Conservation (phyloP, 2,797 vertebrate genomes). For the Betta splendens region DNA sequence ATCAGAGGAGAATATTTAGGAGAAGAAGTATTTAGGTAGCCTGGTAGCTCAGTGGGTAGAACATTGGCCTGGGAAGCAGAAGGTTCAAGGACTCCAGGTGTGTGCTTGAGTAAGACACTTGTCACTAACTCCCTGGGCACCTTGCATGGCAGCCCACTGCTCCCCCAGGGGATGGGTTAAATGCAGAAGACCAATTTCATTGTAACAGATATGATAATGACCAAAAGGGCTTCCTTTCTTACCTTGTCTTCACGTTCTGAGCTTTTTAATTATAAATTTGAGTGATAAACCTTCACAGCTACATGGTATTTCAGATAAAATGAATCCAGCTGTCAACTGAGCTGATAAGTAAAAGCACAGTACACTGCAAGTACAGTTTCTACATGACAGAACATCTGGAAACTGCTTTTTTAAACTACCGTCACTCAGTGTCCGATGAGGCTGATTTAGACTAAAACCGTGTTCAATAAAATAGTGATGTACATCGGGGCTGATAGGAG, state of each 20-base stretch:
- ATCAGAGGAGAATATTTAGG: conserved; percentile 14
- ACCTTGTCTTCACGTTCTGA: conserved; percentile 16
- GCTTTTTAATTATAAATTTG: conserved; percentile 25
- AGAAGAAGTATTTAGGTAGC: too few relatives aligned
- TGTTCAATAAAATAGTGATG: conserved; percentile 27
- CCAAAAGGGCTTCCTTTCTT: too few relatives aligned
- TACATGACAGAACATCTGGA: conserved; percentile 52
- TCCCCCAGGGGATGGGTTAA: too few relatives aligned
- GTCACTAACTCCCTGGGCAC: too few relatives aligned
- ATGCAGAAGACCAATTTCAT: too few relatives aligned
- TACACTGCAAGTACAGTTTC: conserved; percentile 27
- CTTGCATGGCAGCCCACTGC: too few relatives aligned
- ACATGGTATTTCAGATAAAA: conserved; percentile 35
- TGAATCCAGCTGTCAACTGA: conserved; percentile 37
- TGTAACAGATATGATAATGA: too few relatives aligned
- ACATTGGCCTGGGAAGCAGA: too few relatives aligned
- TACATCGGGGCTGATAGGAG: conserved; percentile 6
- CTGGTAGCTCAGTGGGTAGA: too few relatives aligned
- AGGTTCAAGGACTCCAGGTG: too few relatives aligned
- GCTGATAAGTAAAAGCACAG: conserved; percentile 44
- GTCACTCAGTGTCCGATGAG: conserved; percentile 26
- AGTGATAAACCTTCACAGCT: conserved; percentile 32
- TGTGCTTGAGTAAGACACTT: too few relatives aligned
- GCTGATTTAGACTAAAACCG: conserved; percentile 33
- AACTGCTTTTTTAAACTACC: conserved; percentile 9